phyloP scores from a whole-genome alignment of 2,113 vertebrate species.

The Typhlomys cinereus region DNA sequence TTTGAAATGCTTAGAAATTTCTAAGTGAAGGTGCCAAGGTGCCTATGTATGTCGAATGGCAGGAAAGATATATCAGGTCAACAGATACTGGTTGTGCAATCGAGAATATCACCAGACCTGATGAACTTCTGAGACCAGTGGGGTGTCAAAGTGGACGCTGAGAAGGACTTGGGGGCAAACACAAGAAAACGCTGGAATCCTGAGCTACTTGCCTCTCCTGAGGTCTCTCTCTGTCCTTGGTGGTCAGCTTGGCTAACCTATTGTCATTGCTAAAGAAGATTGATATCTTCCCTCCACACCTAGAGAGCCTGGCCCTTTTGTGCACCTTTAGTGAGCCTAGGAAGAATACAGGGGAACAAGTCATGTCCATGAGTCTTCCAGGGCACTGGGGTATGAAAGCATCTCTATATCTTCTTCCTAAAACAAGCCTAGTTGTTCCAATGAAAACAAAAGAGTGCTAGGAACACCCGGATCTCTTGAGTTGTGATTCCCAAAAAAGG shows the following conservation, averaged over 20 bases:
- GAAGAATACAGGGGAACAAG: background rate
- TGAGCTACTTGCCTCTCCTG: background rate
- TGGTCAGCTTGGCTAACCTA: background rate
- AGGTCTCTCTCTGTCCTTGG: background rate
- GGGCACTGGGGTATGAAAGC: background rate
- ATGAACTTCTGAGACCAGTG: background rate
- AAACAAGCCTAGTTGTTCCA: background rate
- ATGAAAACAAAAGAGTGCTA: background rate
- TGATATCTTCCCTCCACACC: background rate
- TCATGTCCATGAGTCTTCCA: background rate
- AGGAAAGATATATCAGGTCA: background rate
- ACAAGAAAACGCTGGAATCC: background rate
- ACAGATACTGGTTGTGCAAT: background rate
- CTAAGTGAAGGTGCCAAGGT: background rate
- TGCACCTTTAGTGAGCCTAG: background rate
- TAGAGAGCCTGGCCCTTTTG: too few relatives aligned
- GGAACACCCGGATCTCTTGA: background rate
- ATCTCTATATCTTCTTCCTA: background rate
- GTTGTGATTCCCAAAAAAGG: background rate
- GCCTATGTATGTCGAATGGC: background rate
- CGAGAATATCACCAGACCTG: too few relatives aligned
- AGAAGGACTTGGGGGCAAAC: background rate
- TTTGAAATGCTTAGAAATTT: too few relatives aligned
- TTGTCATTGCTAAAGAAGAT: background rate
- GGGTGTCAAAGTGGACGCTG: background rate